Base-by-base conservation (phyloP, 1,140 invertebrate genomes). In the Psix sp. region DNA sequence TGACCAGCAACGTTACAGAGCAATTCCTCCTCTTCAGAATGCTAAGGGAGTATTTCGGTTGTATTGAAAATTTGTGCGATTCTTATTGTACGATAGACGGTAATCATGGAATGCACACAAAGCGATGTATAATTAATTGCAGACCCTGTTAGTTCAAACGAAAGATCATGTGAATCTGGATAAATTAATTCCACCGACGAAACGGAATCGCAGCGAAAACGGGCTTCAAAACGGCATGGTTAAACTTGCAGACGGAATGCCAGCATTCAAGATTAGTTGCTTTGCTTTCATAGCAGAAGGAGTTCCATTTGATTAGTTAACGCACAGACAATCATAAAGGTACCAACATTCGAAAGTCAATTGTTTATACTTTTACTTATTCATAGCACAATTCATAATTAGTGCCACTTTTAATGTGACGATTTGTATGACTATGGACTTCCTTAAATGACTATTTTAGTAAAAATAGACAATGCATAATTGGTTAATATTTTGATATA, bases 201-300 rank as follows among this genome's bases (percentile, higher is more conserved):
- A 67, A 62, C 26, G 42, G 51, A 74, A 74, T 74, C 56, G 49
- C 48, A 56, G 49, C 62, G 35, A 52, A 63, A 67, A 56, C 40
- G 17, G 71, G 51, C 33, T 60, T 40, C 43, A 26, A n/a, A 45
- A 66, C 33, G 35, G 60, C 26, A 35, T 24, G 43, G 24, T 63
- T 49, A 57, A 68, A 49, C 63, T 74, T 60, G 60, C 62, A 62
- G 62, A 56, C 33, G 62, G 48, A 74, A 66, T 73, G 62, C 56
- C 21, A 13, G 71, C 60, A 62, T 60, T 67, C 70, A 67, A 74
- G 70, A 62, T 62, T 67, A 74, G 70, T 62, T 74, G 54, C 70
- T 74, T 62, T 67, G 70, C 62, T 46, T 66, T 74, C 48, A 38
- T 54, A 62, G 24, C 42, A 60, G 33, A 59, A 54, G 56, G 56